Conservation (phyloP, 2,888 invertebrate species). For the Empis livida region DNA sequence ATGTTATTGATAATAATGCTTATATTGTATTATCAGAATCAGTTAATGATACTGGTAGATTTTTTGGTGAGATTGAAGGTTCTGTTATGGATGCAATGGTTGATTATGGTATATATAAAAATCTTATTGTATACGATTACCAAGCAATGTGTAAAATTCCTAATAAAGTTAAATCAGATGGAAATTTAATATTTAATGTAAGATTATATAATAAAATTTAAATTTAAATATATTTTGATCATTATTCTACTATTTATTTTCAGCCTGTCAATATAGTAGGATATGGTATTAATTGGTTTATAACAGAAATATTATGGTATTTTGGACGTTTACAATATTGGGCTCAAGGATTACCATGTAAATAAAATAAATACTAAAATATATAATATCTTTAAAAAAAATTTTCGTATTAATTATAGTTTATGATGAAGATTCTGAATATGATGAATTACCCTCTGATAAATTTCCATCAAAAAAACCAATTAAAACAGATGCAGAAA, state of each 20-base stretch:
- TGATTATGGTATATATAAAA: conserved; percentile 54
- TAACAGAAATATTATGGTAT: conserved; percentile 31
- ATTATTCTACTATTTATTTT: conserved; percentile 14
- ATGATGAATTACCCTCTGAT: conserved; percentile 30
- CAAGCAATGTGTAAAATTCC: conserved; percentile 60
- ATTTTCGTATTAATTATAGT: conserved; percentile 16
- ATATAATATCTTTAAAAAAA: not conserved
- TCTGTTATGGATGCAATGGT: conserved; percentile 66
- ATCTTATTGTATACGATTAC: conserved; percentile 69
- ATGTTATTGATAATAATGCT: conserved; percentile 83
- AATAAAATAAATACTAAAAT: conserved; percentile 10
- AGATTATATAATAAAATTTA: conserved; percentile 9
- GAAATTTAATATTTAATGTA: conserved; percentile 23
- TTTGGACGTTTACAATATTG: conserved; percentile 28
- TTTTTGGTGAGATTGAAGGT: conserved; percentile 73
- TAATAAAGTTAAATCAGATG: conserved; percentile 24
- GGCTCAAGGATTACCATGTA: conserved; percentile 32
- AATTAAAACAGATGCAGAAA: conserved; percentile 25
- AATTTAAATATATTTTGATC: not conserved
- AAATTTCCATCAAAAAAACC: conserved; percentile 15
- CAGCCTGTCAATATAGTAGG: conserved; percentile 36
- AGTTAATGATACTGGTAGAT: conserved; percentile 57
- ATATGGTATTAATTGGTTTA: conserved; percentile 35
- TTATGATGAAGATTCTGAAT: conserved; percentile 35
- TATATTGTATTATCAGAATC: conserved; percentile 61